Evolutionary conservation across 2,797 vertebrate species (phyloP), one percentile per base, ranked within the genome.

Genomic region (Hafferia zeledoni): DNA sequence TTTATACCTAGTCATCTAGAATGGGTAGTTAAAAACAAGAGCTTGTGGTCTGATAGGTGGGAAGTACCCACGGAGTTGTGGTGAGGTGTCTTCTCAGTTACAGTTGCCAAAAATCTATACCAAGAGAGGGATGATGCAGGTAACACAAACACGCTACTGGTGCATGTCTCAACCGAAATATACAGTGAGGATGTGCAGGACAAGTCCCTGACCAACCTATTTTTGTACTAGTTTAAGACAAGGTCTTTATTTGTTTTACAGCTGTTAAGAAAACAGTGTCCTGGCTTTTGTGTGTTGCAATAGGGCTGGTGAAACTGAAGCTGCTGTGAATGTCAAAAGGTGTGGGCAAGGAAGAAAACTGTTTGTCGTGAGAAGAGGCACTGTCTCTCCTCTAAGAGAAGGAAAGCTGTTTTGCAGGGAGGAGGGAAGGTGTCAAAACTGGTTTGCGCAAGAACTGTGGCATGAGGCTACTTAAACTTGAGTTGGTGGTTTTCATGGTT

Each of bases 71-170:
- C 10, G 24, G 43, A 61, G 27, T 22, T 27, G 16, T 47, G 23
- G 19, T 43, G 19, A 70, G 41, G 18, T 64, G 31, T 79, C 31
- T 28, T 56, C 41, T 86, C 3, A 0, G 39, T 6, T 74, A n/a
- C 6, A 37, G 19, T 15, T 71, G 57, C 44, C 20, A 65, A 17
- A 75, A 79, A 72, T 8, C 50, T 64, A 0, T 23, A 10, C n/a
- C 6, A 16, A 22, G 23, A 23, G 53, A 46, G 37, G 28, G 35
- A 5, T 52, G 35, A 37, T 65, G 39, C 30, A 30, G 49, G 56
- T 31, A 47, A 5, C 2, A 2, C 9, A 47, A n/a, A 27, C 8
- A 6, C 19, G 1, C 30, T 31, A 0, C 15, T 74, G 16, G 5
- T 52, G 68, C 41, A 12, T 33, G 31, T 89, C 31, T 76, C 8